Base-by-base conservation (phyloP, 2,888 invertebrate species). In the Spodoptera exigua region DNA sequence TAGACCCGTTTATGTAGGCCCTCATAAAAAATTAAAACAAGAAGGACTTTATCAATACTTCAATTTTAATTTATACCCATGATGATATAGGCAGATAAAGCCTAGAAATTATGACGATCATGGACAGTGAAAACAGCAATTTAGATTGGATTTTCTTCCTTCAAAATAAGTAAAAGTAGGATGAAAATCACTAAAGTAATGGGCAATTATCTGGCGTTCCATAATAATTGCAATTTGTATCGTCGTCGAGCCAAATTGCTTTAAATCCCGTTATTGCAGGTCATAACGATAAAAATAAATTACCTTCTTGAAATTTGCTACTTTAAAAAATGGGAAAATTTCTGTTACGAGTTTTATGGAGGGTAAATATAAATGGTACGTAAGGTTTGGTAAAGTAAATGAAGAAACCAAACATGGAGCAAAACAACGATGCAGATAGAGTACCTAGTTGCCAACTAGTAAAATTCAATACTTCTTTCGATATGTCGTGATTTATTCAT, bases 251-350 rank as follows among this genome's bases (percentile, higher is more conserved):
- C 71, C 57, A 80, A 80, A 81, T 79, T 79, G 74, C 78, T 71
- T 78, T 72, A 81, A 82, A 81, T 79, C 79, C 80, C 73, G 74
- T 83, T 83, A 83, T 80, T 79, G 79, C 82, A 78, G 74, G 79
- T 75, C 76, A 81, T 80, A 81, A 81, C 80, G 74, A 84, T 84
- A 84, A 83, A 84, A 84, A 76, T 80, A 78, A 83, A 84, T 82
- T 82, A 76, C 62, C 63, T 68, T 63, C 74, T 79, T 75, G 68
- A 79, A 79, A 79, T 78, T 69, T 61, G 69, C 68, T 70, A 64
- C 52, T 58, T 65, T 53, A 45, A 56, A 63, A 76, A 63, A 59
- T 16, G 65, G 34, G 14, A 49, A 45, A 41, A n/a, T 45, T 58
- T 47, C 21, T 45, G 43, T 40, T 13, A 56, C 40, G 43, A 57